phyloP scores from a whole-genome alignment of 2,113 vertebrate genomes.

The Callionymus lyra region DNA sequence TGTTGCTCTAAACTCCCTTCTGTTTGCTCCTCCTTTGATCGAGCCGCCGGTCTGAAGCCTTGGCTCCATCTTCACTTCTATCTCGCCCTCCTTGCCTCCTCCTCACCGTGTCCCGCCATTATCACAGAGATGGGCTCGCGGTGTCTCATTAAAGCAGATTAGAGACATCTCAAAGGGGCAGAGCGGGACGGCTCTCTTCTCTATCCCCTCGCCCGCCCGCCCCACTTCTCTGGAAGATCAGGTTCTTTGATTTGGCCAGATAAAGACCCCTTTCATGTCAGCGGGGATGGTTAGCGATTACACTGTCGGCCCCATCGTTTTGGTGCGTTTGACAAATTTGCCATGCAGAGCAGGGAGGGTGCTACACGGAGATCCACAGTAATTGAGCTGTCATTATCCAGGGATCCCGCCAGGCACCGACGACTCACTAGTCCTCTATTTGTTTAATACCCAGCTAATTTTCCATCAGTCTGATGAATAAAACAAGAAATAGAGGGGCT shows the following conservation, averaged over 20 bases:
- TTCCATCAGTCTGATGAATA: conserved; percentile 64
- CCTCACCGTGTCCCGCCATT: conserved; percentile 52
- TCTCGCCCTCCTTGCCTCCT: conserved; percentile 30
- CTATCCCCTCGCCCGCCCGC: conserved; percentile 2
- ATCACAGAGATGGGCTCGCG: conserved; percentile 60
- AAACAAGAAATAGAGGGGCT: conserved; percentile 39
- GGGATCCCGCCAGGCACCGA: conserved; percentile 53
- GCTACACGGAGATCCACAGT: conserved; percentile 62
- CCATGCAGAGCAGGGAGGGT: conserved; percentile 40
- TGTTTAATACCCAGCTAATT: conserved; percentile 82
- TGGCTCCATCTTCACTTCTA: conserved; percentile 50
- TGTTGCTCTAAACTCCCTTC: conserved; percentile 37
- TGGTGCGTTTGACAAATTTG: conserved; percentile 63
- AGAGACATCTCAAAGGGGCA: conserved; percentile 51
- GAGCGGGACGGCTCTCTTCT: conserved; percentile 41
- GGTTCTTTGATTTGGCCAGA: conserved; percentile 67
- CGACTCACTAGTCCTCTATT: conserved; percentile 61
- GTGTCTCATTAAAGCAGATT: conserved; percentile 67
- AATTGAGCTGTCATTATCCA: conserved; percentile 77
- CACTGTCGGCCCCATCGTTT: conserved; percentile 61
- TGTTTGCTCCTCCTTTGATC: conserved; percentile 34
- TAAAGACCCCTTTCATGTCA: conserved; percentile 67
- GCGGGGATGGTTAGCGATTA: conserved; percentile 64
- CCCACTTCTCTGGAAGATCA: conserved; percentile 54
- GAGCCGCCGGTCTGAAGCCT: conserved; percentile 63